Evolutionary conservation across 2,888 invertebrate genomes (phyloP).

Genomic region (Endomychus coccineus): DNA sequence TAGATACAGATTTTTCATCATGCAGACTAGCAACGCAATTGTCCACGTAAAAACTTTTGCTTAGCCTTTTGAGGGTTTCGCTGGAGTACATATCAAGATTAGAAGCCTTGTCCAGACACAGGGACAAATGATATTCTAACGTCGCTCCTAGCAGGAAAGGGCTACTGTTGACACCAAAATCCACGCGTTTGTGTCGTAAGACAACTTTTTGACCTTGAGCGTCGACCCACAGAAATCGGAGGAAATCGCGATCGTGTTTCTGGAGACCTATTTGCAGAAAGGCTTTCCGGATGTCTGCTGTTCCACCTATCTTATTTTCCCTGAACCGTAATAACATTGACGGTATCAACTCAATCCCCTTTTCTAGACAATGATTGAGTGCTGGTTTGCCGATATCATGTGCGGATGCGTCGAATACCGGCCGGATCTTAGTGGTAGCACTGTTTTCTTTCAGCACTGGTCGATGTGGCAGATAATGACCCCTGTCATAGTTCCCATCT

Average conservation of each 20-base stretch:
- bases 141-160: constrained; percentile 4
- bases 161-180: constrained; percentile 3
- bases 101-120: no score
- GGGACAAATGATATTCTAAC: no score
- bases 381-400: constrained; percentile 21
- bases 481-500: no score
- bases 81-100: no score
- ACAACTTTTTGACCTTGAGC: constrained; percentile 7
- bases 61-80: no score
- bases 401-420: constrained; percentile 29
- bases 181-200: constrained; percentile 1
- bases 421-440: constrained; percentile 22
- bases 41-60: no score
- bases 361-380: constrained; percentile 25
- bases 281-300: constrained; percentile 29
- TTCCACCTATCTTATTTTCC: constrained; percentile 19
- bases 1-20: not conserved
- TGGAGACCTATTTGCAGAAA: constrained; percentile 30
- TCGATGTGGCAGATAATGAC: constrained; percentile 22
- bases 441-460: constrained; percentile 16
- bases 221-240: constrained; percentile 27
- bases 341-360: constrained; percentile 18
- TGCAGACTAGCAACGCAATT: constrained; percentile 1
- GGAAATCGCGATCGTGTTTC: constrained; percentile 25
- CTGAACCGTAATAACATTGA: constrained; percentile 20